Base-by-base conservation (phyloP, 35 echinoderm and acorn worm species). In the Holothuria glaberrima region DNA sequence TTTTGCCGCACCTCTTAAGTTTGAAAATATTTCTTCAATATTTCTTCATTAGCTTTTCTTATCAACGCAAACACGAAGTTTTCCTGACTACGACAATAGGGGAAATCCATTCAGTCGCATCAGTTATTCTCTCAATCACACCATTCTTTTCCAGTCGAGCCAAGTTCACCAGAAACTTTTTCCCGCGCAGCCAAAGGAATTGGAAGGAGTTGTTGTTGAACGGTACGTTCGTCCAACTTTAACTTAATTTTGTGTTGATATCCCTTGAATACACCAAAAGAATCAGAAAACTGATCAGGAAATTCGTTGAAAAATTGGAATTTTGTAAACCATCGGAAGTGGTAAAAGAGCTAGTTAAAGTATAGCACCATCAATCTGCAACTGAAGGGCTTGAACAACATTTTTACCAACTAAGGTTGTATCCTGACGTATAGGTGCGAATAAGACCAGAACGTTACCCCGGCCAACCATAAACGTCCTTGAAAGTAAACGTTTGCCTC, bases 81-180 rank as follows among this genome's bases (percentile, higher is more conserved):
- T 31, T 10, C 54, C 77, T 45, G 32, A 24, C 31, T 30, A 78
- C 74, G 30, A 78, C 31, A 35, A 78, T 36, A 9, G 74, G 74
- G n/a, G 74, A 78, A 36, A 78, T 32, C 74, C 74, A 78, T 78
- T 78, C 74, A n/a, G 74, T 78, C 25, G 74, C 74, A 78, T 48
- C 74, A 9, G 30, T 17, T 14, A 36, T 32, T 78, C 29, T 36
- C 13, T 78, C 74, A 9, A 48, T 36, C 30, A 78, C 74, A 46
- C 45, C 74, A n/a, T 78, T 12, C 32, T 24, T 17, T 78, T 78
- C 33, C 29, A 78, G 20, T 78, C 45, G 32, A 12, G 32, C n/a
- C 45, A 36, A 78, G 45, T 48, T 78, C 45, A 0, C 9, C 30
- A 17, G 30, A 45, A 18, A 78, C 74, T 36, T 78, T 38, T 78